Base-by-base conservation (phyloP, 64 coral and sea anemone genomes). In the Porites australiensis region DNA sequence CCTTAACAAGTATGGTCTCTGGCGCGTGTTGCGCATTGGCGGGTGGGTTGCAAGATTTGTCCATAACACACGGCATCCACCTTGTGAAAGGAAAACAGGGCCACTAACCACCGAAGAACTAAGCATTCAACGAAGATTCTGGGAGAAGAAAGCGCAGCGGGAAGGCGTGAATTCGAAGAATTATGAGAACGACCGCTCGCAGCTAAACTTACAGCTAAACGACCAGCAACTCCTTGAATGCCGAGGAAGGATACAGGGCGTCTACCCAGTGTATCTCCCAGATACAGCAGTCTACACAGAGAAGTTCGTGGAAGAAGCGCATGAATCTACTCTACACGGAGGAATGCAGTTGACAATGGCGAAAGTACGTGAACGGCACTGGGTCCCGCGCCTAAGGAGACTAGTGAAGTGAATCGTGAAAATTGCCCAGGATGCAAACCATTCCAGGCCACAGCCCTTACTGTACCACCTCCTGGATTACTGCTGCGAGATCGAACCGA, bases 71-170 rank as follows among this genome's bases (percentile, higher is more conserved):
- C 48, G 46, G 44, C 37, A 46, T 49, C 72, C 72, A 75, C 72
- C 72, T 75, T 46, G 72, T 75, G 72, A 75, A 75, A 75, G 72
- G 46, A 75, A 49, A 49, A 75, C 72, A 75, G 72, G 72, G 72
- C 72, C 72, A 75, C 72, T 75, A 75, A 75, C 72, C 72, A 75
- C 72, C 72, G 72, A 75, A 49, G 72, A 75, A 75, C 72, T 75
- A 75, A 75, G 44, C 8, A 49, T 43, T 72, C 69, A 72, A 72
- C n/a, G n/a, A n/a, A n/a, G n/a, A n/a, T n/a, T n/a, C n/a, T n/a
- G n/a, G n/a, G n/a, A n/a, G n/a, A n/a, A 72, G 69, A 72, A 72
- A 72, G 69, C 4, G 69, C 69, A 72, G 5, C 0, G 44, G 22
- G 69, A 72, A 72, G 69, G 69, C 20, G 69, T 72, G 69, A 72